A percentile compares a stretch with the other conserved stretches of the same genome.
Evolutionary conservation across 2,888 invertebrate species (phyloP).

Genomic region (Hoplodrina ambigua): DNA sequence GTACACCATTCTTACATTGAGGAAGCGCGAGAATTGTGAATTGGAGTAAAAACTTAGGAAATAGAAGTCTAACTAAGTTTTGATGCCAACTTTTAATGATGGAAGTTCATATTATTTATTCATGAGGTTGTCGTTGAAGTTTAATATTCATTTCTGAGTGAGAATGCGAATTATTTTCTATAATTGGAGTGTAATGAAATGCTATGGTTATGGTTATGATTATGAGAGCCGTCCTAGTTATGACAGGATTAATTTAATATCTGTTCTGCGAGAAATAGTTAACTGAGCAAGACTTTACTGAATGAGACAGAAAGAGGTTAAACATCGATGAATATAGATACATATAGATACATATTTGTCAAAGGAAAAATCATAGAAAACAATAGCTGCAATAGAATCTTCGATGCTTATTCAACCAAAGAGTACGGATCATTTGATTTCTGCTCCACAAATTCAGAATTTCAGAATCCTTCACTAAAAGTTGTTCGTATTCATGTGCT

Average conservation of each 20-base stretch:
- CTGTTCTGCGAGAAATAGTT: neutral
- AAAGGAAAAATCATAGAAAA: neutral
- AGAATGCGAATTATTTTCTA: conserved; percentile 32
- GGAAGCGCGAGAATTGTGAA: conserved; percentile 63
- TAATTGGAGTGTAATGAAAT: conserved; percentile 27
- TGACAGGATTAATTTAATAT: conserved; percentile 16
- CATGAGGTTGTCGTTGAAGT: conserved; percentile 33
- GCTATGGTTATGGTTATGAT: conserved; percentile 4
- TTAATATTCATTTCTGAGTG: conserved; percentile 44
- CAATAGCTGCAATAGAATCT: neutral
- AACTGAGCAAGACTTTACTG: neutral
- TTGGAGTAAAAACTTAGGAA: conserved; percentile 37
- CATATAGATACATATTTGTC: no score
- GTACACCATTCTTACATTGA: conserved; percentile 72
- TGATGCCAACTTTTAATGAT: conserved; percentile 65
- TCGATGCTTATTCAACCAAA: neutral
- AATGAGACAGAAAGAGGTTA: neutral
- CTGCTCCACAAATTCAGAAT: neutral
- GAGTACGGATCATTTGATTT: neutral
- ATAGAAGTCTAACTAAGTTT: conserved; percentile 35
- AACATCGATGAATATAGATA: neutral
- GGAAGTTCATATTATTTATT: conserved; percentile 59
- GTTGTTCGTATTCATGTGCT: neutral
- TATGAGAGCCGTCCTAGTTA: conserved; percentile 1
- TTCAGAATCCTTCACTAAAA: neutral